Base-by-base conservation (phyloP, 1,140 invertebrate genomes). In the Lepidurus couesii region DNA sequence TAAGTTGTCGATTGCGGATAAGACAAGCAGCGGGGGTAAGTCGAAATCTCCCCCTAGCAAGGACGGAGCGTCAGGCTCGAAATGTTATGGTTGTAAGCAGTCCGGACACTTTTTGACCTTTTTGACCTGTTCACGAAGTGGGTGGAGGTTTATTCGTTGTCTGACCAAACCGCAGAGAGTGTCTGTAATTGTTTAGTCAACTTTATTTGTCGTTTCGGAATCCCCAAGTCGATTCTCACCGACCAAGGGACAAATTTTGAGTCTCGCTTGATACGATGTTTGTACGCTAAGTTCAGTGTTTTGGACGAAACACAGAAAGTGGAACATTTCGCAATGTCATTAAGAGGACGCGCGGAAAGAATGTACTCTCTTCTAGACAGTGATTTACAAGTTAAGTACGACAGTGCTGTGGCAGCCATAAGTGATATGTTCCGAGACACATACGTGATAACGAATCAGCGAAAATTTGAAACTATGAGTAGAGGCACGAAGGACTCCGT, bases 341-440 rank as follows among this genome's bases (percentile, higher is more conserved):
- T 47, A 47, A 47, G 45, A 47, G 45, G 45, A 47, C 45, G 45
- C 45, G 45, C 45, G 45, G 45, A 47, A 47, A 47, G 45, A 47
- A 47, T 47, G 45, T 47, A 47, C 45, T 3, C 45, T 47, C 45
- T 47, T 47, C 1, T 47, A 47, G 1, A 47, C 45, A 2, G 16
- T 47, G 9, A 47, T 47, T 47, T 47, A 47, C 45, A 47, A 47
- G 45, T 47, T 9, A 47, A 47, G 45, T 47, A 47, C 45, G 45
- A 47, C 45, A 47, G 45, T 47, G 45, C 45, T 47, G 45, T 47
- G 45, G 45, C 45, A 47, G 45, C 45, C 45, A 47, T 47, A 47
- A 47, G 45, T 47, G 45, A 47, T 47, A 47, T 47, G 45, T 47
- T 47, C 45, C 45, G 45, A 47, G 45, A 47, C 45, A 47, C 45